Percentiles rank a stretch among this genome's conserved stretches.
These are phyloP conservation scores for Cryptotis parvus DNA, from an alignment of 2,113 vertebrate genomes.

Conservation along the genomic window DNA sequence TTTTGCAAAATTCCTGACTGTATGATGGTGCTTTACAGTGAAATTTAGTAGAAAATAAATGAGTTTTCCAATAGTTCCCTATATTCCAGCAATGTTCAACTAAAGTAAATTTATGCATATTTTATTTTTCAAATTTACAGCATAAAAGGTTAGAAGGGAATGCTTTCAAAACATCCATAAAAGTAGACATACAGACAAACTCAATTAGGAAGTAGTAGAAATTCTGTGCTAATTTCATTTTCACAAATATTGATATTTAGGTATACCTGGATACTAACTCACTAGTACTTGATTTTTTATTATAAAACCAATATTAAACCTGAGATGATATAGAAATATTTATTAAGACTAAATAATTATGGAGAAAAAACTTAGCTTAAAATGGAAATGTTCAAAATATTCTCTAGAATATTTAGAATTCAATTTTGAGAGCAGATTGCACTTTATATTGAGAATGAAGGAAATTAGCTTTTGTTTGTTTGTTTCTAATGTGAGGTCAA, in stretches of 20 bases:
- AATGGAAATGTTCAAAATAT: background rate
- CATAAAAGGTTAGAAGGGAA: background rate
- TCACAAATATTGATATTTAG: conserved; percentile 19
- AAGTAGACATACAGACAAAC: background rate
- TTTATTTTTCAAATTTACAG: conserved; percentile 33
- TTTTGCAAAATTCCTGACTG: background rate
- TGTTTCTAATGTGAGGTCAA: background rate
- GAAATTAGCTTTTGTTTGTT: background rate
- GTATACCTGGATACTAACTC: conserved; percentile 6
- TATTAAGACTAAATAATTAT: background rate
- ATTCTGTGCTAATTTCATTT: conserved; percentile 35
- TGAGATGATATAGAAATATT: background rate
- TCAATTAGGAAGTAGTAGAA: background rate
- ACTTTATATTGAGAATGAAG: background rate
- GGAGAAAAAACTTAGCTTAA: background rate
- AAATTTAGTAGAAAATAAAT: conserved; percentile 1
- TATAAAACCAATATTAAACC: background rate
- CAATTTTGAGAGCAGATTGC: conserved; percentile 16
- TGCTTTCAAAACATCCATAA: background rate
- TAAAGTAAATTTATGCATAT: background rate
- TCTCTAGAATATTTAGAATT: conserved; percentile 40
- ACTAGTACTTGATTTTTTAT: background rate
- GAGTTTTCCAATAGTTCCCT: background rate
- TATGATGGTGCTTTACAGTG: background rate
- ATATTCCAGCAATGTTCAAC: background rate